Base-by-base conservation (phyloP, 2,797 vertebrate genomes). In the Uromys caudimaculatus region DNA sequence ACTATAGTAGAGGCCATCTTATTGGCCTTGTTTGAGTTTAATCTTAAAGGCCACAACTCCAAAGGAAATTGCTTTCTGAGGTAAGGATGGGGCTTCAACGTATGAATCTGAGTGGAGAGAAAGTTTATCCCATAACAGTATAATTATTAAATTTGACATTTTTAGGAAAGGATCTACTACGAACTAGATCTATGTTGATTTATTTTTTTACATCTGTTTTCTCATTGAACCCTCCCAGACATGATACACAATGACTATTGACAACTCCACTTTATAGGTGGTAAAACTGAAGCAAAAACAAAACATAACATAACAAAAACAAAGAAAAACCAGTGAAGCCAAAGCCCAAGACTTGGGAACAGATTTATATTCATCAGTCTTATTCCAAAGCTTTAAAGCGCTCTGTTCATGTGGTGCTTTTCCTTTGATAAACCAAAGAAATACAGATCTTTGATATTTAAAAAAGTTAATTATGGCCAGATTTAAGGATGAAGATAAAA, bases 401-500 rank as follows among this genome's bases (percentile, higher is more conserved):
- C 19, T 95, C 95, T 78, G 35, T 41, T 95, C 24, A 24, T 76
- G 35, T 94, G 16, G 56, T 93, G 87, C 10, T 14, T 91, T 96
- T 97, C 85, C 94, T 77, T 95, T 29, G 77, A 81, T 44, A 96
- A 94, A 85, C 8, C 47, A 93, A 95, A 82, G 32, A 76, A 93
- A 64, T 64, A 60, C 69, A 58, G 1, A 62, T 94, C 52, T 62
- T 92, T 95, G 5, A 71, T 76, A 88, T 82, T 52, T 89, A 84
- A 27, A 90, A 94, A 95, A 94, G 41, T 29, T 90, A 92, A 91
- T 69, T 69, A 79, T 76, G 82, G 73, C 19, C 82, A 93, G 91
- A 89, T 91, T 85, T 69, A 96, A 89, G 54, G 82, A 85, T 78
- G 81, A 64, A 11, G 27, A n/a, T 69, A 96, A 94, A 79, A 95